Conservation (phyloP, 2,113 vertebrate genomes). For the Percopsis transmontana region DNA sequence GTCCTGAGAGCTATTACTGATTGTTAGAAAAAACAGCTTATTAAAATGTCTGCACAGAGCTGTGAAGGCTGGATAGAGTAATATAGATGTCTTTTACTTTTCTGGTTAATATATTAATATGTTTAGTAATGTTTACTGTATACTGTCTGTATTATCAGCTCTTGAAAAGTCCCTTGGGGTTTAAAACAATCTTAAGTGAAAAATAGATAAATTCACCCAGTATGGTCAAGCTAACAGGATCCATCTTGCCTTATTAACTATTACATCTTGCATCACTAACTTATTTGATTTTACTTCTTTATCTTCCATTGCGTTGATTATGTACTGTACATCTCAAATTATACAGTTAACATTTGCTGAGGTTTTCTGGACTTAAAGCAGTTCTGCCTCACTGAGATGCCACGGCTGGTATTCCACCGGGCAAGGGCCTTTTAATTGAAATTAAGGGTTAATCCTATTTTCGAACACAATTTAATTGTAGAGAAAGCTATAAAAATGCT, state of each 20-base stretch:
- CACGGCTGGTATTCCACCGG: slow-evolving; percentile 6
- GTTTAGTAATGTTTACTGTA: neutral
- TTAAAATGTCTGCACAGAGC: too few species aligned
- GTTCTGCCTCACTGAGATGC: neutral
- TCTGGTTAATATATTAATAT: too few species aligned
- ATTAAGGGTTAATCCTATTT: slow-evolving; percentile 39
- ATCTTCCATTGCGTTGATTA: too few species aligned
- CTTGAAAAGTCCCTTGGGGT: neutral
- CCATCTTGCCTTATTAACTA: too few species aligned
- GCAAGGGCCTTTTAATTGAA: slow-evolving; percentile 22
- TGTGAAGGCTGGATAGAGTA: too few species aligned
- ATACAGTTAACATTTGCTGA: neutral
- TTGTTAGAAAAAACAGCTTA: too few species aligned
- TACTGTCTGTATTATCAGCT: neutral
- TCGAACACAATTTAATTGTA: slow-evolving; percentile 24
- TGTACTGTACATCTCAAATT: too few species aligned
- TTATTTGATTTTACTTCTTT: too few species aligned
- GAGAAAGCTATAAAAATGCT: slow-evolving; percentile 34
- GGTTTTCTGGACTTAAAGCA: neutral
- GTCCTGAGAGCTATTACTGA: too few species aligned
- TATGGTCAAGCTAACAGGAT: too few species aligned
- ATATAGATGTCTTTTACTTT: too few species aligned
- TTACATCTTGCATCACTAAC: too few species aligned
- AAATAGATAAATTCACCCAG: neutral
- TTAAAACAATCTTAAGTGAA: neutral